phyloP scores from a whole-genome alignment of 2,113 vertebrate genomes.

The Halichoeres trimaculatus region DNA sequence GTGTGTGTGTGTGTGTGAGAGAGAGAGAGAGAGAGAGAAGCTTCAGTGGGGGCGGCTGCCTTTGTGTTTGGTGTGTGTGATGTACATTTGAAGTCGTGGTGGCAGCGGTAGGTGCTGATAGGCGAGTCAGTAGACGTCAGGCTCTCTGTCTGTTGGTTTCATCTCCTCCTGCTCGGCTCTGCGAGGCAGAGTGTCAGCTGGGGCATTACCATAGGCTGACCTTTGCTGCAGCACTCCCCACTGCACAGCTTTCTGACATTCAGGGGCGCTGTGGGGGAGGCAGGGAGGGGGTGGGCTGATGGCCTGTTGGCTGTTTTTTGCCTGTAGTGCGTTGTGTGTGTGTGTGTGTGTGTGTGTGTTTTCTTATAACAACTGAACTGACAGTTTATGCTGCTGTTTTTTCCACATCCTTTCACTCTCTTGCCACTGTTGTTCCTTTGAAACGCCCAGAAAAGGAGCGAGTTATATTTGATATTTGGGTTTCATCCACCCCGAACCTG shows the following conservation, averaged over 20 bases:
- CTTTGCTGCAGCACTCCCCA: conserved; percentile 77
- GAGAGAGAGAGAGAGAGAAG: conserved; percentile 6
- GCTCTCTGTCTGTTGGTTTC: conserved; percentile 65
- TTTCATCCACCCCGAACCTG: conserved; percentile 55
- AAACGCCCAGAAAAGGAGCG: conserved; percentile 43
- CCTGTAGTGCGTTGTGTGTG: conserved; percentile 48
- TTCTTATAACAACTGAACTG: conserved; percentile 57
- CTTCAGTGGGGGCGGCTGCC: conserved; percentile 26
- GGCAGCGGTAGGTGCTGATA: conserved; percentile 55
- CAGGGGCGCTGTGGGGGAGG: conserved; percentile 68
- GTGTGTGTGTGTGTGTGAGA: conserved; percentile 36
- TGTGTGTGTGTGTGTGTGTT: too few species aligned
- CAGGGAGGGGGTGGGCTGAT: conserved; percentile 37
- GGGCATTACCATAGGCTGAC: conserved; percentile 83
- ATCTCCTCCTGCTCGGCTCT: conserved; percentile 58
- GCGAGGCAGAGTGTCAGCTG: conserved; percentile 71
- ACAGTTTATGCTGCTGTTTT: conserved; percentile 37
- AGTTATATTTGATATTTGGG: conserved; percentile 59
- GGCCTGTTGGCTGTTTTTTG: conserved; percentile 62
- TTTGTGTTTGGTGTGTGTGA: conserved; percentile 60
- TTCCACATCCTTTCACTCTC: conserved; percentile 41
- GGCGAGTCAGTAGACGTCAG: conserved; percentile 61
- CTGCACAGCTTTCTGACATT: conserved; percentile 81
- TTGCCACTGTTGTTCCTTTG: conserved; percentile 46
- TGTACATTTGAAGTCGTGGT: conserved; percentile 62